These are phyloP conservation scores for Cremastinae sp. DNA, from an alignment of 2,888 invertebrate species.

Conservation along the genomic window DNA sequence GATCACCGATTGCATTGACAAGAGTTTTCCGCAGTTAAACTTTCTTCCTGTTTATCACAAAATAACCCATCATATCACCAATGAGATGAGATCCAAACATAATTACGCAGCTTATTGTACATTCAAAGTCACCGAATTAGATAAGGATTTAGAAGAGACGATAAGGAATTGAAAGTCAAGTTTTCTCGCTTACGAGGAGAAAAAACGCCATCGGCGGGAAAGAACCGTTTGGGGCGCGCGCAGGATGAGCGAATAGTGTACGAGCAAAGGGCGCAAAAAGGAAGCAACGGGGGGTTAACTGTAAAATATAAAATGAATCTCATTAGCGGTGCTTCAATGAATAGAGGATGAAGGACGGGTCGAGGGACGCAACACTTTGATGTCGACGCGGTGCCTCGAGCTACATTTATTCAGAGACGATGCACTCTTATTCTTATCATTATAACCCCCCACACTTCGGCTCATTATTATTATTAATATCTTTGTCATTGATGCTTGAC, in stretches of 20 bases:
- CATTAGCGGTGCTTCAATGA: slow-evolving; percentile 69
- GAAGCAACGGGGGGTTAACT: slow-evolving; percentile 71
- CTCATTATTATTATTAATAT: slow-evolving; percentile 30
- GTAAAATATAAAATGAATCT: slow-evolving; percentile 77
- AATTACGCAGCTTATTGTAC: too few species aligned
- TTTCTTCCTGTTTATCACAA: neutral
- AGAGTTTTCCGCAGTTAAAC: too few species aligned
- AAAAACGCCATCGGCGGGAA: neutral
- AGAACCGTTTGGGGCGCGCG: slow-evolving; percentile 22
- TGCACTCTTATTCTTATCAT: slow-evolving; percentile 75
- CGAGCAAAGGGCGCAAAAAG: slow-evolving; percentile 60
- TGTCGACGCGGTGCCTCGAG: slow-evolving; percentile 71
- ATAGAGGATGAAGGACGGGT: slow-evolving; percentile 52
- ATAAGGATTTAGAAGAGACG: slow-evolving; percentile 12
- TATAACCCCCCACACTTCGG: too few species aligned
- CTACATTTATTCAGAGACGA: slow-evolving; percentile 67
- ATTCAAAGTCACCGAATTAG: slow-evolving; percentile 35
- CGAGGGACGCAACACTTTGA: slow-evolving; percentile 72
- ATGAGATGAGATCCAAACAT: too few species aligned
- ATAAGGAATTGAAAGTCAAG: slow-evolving; percentile 41
- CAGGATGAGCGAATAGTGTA: slow-evolving; percentile 43
- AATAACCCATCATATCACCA: too few species aligned
- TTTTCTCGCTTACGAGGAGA: slow-evolving; percentile 1
- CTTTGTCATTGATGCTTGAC: too few species aligned
- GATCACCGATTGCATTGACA: too few species aligned